phyloP scores from a whole-genome alignment of 2,888 invertebrate species.

The Gibbula magus region DNA sequence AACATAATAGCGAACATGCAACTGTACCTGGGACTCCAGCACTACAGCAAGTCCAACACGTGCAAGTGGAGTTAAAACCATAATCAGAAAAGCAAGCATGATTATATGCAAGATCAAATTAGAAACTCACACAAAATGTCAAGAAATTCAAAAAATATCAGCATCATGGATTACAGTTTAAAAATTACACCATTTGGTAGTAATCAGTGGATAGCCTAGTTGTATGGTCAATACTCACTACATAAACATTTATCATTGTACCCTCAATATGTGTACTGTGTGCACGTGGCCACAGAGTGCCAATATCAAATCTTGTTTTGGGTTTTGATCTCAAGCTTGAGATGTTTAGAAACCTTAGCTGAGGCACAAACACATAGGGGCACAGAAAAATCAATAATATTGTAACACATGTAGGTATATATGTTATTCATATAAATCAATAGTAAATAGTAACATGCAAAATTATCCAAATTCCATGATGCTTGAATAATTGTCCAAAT shows the following conservation, averaged over 20 bases:
- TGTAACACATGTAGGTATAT: neutral
- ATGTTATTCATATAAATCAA: conserved; percentile 4
- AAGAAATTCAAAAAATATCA: conserved; percentile 20
- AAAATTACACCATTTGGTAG: conserved; percentile 1
- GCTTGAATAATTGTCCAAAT: conserved; percentile 21
- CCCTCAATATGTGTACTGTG: neutral
- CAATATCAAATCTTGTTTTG: too few species aligned
- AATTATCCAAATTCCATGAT: conserved; percentile 20
- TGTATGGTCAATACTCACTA: neutral
- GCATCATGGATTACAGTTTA: conserved; percentile 13
- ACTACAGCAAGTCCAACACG: conserved; percentile 6
- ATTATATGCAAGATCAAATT: conserved; percentile 28
- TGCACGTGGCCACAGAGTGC: too few species aligned
- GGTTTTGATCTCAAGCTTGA: too few species aligned
- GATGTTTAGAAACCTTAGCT: too few species aligned
- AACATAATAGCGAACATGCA: conserved; percentile 21
- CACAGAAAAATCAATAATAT: neutral
- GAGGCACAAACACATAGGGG: neutral
- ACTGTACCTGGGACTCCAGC: neutral
- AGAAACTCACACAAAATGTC: conserved; percentile 29
- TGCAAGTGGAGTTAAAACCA: conserved; percentile 5
- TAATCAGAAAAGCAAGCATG: conserved; percentile 25
- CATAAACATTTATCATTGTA: neutral
- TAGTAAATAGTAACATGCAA: conserved; percentile 14
- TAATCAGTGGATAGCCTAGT: neutral